Percentiles rank a stretch among this genome's conserved stretches.
These are phyloP conservation scores for Nesoenas mayeri DNA, from an alignment of 2,113 vertebrate species.

Conservation along the genomic window DNA sequence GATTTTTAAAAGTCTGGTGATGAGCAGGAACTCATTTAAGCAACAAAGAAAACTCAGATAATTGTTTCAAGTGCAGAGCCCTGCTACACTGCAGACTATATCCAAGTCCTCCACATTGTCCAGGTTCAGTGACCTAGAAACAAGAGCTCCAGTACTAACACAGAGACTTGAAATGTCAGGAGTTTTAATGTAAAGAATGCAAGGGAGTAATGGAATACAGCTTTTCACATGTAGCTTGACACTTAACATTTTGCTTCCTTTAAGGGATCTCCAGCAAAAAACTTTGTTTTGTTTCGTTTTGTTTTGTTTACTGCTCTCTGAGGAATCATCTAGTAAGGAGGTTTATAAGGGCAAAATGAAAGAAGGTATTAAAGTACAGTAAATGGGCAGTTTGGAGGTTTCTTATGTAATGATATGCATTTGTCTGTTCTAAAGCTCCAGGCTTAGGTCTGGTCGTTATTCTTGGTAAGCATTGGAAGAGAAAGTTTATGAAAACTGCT, in stretches of 20 bases:
- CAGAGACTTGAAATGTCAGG: conserved; percentile 58
- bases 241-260: conserved; percentile 57
- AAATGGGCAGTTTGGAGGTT: not conserved
- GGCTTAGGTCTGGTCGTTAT: not conserved
- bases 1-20: conserved; percentile 16
- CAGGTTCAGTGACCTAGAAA: conserved; percentile 63
- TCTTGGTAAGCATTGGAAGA: not conserved
- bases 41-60: conserved; percentile 45
- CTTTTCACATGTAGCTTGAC: conserved; percentile 44
- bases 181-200: conserved; percentile 57
- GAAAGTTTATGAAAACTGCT: not conserved
- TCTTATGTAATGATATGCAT: not conserved
- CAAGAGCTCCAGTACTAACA: not conserved
- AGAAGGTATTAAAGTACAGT: not conserved
- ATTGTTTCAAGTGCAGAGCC: conserved; percentile 62
- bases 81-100: conserved; percentile 25
- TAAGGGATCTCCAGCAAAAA: not conserved
- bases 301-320: not conserved
- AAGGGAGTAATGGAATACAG: not conserved
- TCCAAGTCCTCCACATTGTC: conserved; percentile 53
- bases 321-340: not conserved
- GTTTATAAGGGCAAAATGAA: not conserved
- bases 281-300: not conserved
- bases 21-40: conserved; percentile 43
- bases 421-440: not conserved